These are phyloP conservation scores for Stomatorhinus ivindoensis DNA, from an alignment of 2,113 vertebrate genomes.

Conservation along the genomic window DNA sequence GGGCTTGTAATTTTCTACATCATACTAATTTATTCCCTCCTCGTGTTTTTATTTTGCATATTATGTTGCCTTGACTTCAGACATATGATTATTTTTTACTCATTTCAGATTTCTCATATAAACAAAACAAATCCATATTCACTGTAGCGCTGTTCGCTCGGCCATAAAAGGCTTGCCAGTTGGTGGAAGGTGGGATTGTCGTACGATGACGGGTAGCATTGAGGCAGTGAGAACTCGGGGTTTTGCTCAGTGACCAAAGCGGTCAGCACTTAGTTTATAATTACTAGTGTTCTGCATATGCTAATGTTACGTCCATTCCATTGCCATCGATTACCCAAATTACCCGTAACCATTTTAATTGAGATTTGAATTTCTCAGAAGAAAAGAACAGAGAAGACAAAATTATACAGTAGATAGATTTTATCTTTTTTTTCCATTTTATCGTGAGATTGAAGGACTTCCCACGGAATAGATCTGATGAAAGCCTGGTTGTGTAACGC, in stretches of 20 bases:
- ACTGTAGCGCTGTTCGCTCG: not conserved
- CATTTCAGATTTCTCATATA: not conserved
- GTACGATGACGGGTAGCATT: not conserved
- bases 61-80: not conserved
- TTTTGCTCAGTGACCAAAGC: not conserved
- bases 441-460: not conserved
- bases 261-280: not conserved
- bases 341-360: not conserved
- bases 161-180: not conserved
- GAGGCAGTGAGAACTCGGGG: not conserved
- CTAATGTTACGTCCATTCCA: not conserved
- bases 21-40: not conserved
- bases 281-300: not conserved
- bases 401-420: not conserved
- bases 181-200: not conserved
- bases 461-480: not conserved
- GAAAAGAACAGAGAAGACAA: not conserved
- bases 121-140: not conserved
- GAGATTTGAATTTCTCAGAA: not conserved
- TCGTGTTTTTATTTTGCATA: not conserved
- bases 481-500: conserved; percentile 1
- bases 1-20: not conserved
- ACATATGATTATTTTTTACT: not conserved
- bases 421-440: not conserved
- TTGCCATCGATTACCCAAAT: not conserved